phyloP scores from a whole-genome alignment of 1,140 invertebrate species.

The Pteromalus puparum region DNA sequence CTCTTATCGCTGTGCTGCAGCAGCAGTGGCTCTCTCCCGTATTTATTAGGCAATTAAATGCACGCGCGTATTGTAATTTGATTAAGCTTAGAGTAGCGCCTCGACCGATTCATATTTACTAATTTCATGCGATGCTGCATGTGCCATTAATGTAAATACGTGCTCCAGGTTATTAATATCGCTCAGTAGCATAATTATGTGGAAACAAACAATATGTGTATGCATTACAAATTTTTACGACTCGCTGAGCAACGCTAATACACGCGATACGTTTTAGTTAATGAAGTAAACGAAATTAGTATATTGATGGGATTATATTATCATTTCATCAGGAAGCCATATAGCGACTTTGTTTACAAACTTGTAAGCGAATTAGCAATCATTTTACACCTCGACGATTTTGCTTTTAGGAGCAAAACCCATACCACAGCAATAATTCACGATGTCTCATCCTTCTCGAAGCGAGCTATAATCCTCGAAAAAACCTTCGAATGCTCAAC shows the following conservation, averaged over 20 bases:
- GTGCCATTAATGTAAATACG: background rate
- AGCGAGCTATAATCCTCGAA: too few relatives aligned
- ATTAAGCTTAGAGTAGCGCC: background rate
- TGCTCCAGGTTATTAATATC: background rate
- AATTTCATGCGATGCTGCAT: background rate
- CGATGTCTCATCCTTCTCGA: too few relatives aligned
- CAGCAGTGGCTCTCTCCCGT: background rate
- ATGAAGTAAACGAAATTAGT: too few relatives aligned
- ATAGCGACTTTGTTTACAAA: too few relatives aligned
- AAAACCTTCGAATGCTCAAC: background rate
- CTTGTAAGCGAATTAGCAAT: too few relatives aligned
- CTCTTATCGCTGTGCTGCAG: background rate
- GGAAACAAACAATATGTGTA: background rate
- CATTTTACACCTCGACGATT: too few relatives aligned
- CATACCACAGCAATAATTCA: too few relatives aligned
- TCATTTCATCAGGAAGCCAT: too few relatives aligned
- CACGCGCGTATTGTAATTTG: background rate
- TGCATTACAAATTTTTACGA: background rate
- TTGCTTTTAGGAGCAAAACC: too few relatives aligned
- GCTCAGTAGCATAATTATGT: background rate
- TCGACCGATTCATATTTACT: background rate
- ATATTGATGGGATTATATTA: too few relatives aligned
- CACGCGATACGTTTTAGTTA: too few relatives aligned
- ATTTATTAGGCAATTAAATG: background rate
- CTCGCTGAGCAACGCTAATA: too few relatives aligned